Evolutionary conservation across 2,113 vertebrate genomes (phyloP).

Genomic region (Macrotis lagotis): DNA sequence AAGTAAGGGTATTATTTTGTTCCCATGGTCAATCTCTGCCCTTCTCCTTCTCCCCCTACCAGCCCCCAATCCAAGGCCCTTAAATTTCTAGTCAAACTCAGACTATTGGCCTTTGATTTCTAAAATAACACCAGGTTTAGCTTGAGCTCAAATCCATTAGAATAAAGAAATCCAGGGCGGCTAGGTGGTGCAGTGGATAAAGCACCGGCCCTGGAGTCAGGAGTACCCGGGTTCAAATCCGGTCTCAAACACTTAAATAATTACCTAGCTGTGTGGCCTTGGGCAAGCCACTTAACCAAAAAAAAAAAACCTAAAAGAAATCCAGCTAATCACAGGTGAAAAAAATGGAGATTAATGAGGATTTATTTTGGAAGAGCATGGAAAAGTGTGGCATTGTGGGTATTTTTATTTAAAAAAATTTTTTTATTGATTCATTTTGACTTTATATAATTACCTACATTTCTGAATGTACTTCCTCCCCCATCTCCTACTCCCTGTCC

Average conservation of each 20-base stretch:
- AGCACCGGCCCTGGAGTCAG: too few relatives aligned
- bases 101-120: constrained; percentile 1
- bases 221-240: too few relatives aligned
- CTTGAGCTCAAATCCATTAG: neutral
- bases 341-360: neutral
- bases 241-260: too few relatives aligned
- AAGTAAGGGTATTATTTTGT: constrained; percentile 34
- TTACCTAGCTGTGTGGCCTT: too few relatives aligned
- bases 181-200: too few relatives aligned
- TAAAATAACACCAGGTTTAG: constrained; percentile 16
- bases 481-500: too few relatives aligned
- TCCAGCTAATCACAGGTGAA: constrained; percentile 11
- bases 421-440: constrained; percentile 1
- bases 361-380: too few relatives aligned
- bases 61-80: neutral
- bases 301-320: too few relatives aligned
- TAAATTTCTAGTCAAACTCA: neutral
- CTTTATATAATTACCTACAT: constrained; percentile 18
- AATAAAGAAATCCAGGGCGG: constrained; percentile 12
- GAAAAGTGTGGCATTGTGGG: neutral
- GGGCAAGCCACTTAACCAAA: too few relatives aligned
- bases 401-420: constrained; percentile 45
- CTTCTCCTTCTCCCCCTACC: too few relatives aligned
- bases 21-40: neutral
- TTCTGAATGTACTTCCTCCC: too few relatives aligned